Evolutionary conservation across 2,888 invertebrate genomes (phyloP), one percentile per base, ranked within the genome.

Genomic region (Plutella xylostella): DNA sequence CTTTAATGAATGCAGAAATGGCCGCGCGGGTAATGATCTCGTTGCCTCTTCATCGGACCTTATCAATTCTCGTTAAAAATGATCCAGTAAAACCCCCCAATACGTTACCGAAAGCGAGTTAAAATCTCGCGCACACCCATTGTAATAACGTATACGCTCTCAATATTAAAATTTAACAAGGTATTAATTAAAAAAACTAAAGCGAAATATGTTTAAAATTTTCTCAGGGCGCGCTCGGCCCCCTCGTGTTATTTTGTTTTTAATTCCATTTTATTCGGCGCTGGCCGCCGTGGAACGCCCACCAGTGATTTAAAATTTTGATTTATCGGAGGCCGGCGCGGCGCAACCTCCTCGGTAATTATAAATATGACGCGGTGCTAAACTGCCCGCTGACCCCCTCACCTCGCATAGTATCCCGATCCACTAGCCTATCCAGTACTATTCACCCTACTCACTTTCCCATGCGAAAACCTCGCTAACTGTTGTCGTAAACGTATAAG

Each of bases 141-240:
- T 79, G 82, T 82, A 82, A 80, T 80, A 80, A 80, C 76, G 76
- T 67, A 71, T 78, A 69, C 73, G 79, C 73, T 72, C 77, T 79
- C 80, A 74, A 82, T 82, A 83, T 83, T 80, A 82, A 82, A 82
- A 79, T 82, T 83, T 83, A 83, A 83, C 83, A 83, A 83, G 83
- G 83, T 82, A 83, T 82, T 80, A 83, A 83, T 82, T 82, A 80
- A 83, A 82, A 83, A 83, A 82, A 82, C 72, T 78, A 80, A 83
- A 80, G 82, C 82, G 75, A 80, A 82, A 79, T 76, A 72, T 75
- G 66, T 79, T 80, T 73, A 72, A 79, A 34, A 74, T 80, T 79
- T 82, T 80, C 80, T 80, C 80, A 80, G 77, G 76, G 68, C 73
- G 70, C 68, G 69, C 64, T 59, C 72, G 65, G 71, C 72, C 74